Base-by-base conservation (phyloP, 2,888 invertebrate genomes). In the Plusia festucae region DNA sequence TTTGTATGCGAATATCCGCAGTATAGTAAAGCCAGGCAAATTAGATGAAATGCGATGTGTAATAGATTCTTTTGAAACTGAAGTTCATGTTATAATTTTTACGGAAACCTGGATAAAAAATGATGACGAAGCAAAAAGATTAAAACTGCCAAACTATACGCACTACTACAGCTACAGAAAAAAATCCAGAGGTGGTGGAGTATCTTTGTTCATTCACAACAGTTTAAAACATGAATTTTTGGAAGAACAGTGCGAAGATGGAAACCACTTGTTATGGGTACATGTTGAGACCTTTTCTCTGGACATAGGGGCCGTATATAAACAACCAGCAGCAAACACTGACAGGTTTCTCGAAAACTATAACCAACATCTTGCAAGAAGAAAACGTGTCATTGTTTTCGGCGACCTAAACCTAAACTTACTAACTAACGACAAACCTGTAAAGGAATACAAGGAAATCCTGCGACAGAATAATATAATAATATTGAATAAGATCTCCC, bases 401-500 rank as follows among this genome's bases (percentile, higher is more conserved):
- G 57, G 56, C 22, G 56, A 57, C 22, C 18, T 49, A 18, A 57
- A 57, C 46, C 13, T 49, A 16, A 46, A 57, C 13, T 32, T 49
- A 11, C 32, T 58, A 9, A 32, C 46, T 20, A 58, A 20, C 5
- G 58, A 58, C 49, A 51, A 49, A 49, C 9, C 57, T 24, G 30
- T 57, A 2, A 57, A 49, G 18, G 49, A 57, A 49, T 49, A 49
- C 49, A 57, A 57, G 18, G 18, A 2, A 30, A 57, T 32, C 30
- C 49, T 57, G 49, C 57, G 49, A 49, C 18, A 57, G 49, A 57
- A 57, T 32, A 58, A 58, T 8, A 32, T 49, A 32, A 58, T 51
- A 46, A 8, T 58, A 32, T 20, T 58, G 30, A 58, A 58, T 32
- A 51, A 58, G 9, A 51, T 58, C 18, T 7, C 30, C 58, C 16